Conservation (phyloP, 2,113 vertebrate species). For the Anhinga rufa region DNA sequence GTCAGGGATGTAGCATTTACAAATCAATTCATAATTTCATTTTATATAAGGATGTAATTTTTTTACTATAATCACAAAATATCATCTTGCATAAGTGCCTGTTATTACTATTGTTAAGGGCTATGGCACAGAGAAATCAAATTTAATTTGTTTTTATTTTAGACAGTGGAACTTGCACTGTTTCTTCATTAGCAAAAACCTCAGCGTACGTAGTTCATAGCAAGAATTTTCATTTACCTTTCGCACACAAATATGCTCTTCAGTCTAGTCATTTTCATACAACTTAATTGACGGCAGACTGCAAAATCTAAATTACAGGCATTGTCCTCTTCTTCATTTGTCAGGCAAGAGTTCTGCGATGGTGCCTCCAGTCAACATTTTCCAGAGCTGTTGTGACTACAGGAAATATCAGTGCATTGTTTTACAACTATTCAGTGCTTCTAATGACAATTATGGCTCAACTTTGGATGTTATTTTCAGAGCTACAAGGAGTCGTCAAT, state of each 20-base stretch:
- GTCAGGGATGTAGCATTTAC: constrained; percentile 50
- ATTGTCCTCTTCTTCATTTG: not conserved
- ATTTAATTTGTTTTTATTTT: constrained; percentile 49
- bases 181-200: constrained; percentile 46
- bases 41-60: constrained; percentile 32
- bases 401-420: not conserved
- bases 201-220: not conserved
- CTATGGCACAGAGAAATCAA: constrained; percentile 21
- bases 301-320: not conserved
- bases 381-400: not conserved
- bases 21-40: constrained; percentile 54
- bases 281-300: not conserved
- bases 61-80: constrained; percentile 51
- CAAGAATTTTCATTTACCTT: not conserved
- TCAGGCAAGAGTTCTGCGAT: not conserved
- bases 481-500: not conserved
- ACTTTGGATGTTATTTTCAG: not conserved
- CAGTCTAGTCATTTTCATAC: not conserved
- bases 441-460: not conserved
- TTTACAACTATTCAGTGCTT: not conserved
- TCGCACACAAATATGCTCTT: not conserved
- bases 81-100: constrained; percentile 29
- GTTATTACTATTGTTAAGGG: constrained; percentile 28
- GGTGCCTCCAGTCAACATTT: not conserved
- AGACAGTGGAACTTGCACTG: not conserved